Evolutionary conservation across 2,888 invertebrate genomes (phyloP).

Genomic region (Drosophila prolongata): DNA sequence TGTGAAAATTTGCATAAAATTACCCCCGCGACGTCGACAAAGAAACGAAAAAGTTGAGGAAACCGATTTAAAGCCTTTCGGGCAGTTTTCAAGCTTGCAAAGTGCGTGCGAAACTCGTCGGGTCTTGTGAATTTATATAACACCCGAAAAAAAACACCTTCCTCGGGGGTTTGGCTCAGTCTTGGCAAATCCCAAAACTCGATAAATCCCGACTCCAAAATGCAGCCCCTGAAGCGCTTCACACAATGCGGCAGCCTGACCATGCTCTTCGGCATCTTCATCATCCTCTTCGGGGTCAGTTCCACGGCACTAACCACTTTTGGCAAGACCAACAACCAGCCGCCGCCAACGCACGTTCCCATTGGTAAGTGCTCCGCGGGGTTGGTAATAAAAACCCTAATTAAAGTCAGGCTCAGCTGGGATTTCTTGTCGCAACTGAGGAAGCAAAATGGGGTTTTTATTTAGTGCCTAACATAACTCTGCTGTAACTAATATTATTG

Average conservation of each 20-base stretch:
- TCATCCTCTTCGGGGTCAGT: conserved; percentile 84
- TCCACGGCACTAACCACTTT: conserved; percentile 89
- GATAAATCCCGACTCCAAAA: conserved; percentile 53
- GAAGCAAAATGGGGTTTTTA: too few relatives aligned
- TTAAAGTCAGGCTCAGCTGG: conserved; percentile 7
- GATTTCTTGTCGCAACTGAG: neutral
- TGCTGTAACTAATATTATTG: too few relatives aligned
- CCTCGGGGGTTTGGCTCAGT: neutral
- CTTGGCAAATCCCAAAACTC: conserved; percentile 9
- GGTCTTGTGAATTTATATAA: conserved; percentile 49
- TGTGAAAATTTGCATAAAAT: conserved; percentile 52
- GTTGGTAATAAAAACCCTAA: conserved; percentile 16
- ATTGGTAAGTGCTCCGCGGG: conserved; percentile 85
- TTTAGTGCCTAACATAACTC: too few relatives aligned
- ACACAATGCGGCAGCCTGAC: conserved; percentile 85
- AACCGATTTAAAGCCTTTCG: conserved; percentile 29
- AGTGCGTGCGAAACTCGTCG: conserved; percentile 50
- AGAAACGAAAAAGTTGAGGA: conserved; percentile 5
- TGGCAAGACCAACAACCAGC: conserved; percentile 88
- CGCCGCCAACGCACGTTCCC: conserved; percentile 86
- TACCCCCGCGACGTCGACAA: conserved; percentile 14
- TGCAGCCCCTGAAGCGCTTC: conserved; percentile 84
- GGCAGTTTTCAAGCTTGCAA: conserved; percentile 31
- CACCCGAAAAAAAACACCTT: conserved; percentile 3
- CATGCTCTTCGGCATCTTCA: conserved; percentile 84